Conservation (phyloP, 2,888 invertebrate species). For the Cerceris rybyensis region DNA sequence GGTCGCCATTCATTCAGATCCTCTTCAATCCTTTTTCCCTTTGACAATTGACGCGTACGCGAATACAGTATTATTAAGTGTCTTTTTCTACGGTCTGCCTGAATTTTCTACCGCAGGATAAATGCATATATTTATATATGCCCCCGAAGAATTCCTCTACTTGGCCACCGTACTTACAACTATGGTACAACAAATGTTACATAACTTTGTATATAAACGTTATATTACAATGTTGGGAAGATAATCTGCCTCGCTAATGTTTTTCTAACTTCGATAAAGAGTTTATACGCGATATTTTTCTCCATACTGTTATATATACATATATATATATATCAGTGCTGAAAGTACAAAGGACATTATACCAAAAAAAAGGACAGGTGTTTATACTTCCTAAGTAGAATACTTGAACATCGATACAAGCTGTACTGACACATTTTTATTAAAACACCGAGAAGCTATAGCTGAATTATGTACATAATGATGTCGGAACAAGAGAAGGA, state of each 20-base stretch:
- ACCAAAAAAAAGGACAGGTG: conserved; percentile 8
- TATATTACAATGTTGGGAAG: too few relatives aligned
- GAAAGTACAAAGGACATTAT: conserved; percentile 21
- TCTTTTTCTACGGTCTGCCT: conserved; percentile 22
- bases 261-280: not conserved
- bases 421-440: conserved; percentile 25
- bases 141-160: too few relatives aligned
- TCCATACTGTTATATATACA: not conserved
- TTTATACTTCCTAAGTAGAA: conserved; percentile 28
- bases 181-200: too few relatives aligned
- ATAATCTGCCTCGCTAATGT: too few relatives aligned
- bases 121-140: not conserved
- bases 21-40: not conserved
- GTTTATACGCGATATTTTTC: conserved; percentile 8
- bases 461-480: conserved; percentile 36
- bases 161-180: too few relatives aligned
- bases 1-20: too few relatives aligned
- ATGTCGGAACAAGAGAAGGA: not conserved
- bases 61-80: conserved; percentile 62
- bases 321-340: conserved; percentile 24
- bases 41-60: conserved; percentile 8
- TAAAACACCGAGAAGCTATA: conserved; percentile 22
- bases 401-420: conserved; percentile 4
- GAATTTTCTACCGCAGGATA: conserved; percentile 1
- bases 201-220: too few relatives aligned